phyloP scores from a whole-genome alignment of 2,797 vertebrate species.

The Scarus forsteni region DNA sequence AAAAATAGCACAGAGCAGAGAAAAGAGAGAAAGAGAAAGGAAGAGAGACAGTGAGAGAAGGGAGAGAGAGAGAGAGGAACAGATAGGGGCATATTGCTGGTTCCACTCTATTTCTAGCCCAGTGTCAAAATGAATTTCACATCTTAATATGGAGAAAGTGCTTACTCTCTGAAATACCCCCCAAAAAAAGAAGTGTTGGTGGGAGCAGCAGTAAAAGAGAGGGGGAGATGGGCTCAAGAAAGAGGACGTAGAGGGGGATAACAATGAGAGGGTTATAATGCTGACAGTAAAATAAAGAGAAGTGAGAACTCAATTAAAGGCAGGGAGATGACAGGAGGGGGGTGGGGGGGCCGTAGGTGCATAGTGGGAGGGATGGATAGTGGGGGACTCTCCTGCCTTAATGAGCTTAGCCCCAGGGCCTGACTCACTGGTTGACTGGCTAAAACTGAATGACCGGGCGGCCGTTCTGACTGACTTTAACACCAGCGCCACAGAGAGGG shows the following conservation, averaged over 20 bases:
- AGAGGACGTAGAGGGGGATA: slow-evolving; percentile 66
- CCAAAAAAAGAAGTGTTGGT: slow-evolving; percentile 68
- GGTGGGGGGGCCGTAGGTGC: slow-evolving; percentile 88
- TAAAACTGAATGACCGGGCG: slow-evolving; percentile 63
- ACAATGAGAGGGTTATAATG: slow-evolving; percentile 80
- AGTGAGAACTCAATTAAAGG: slow-evolving; percentile 90
- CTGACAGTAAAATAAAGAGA: slow-evolving; percentile 90
- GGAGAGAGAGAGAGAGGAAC: slow-evolving; percentile 33
- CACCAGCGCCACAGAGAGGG: slow-evolving; percentile 19
- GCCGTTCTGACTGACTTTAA: slow-evolving; percentile 48
- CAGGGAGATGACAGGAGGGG: slow-evolving; percentile 88
- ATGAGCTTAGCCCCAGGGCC: slow-evolving; percentile 81
- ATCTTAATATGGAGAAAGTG: slow-evolving; percentile 92
- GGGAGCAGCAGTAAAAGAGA: slow-evolving; percentile 61
- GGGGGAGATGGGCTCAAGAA: slow-evolving; percentile 61
- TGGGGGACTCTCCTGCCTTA: slow-evolving; percentile 86
- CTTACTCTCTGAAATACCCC: slow-evolving; percentile 89
- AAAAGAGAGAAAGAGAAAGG: slow-evolving; percentile 8
- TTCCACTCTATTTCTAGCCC: slow-evolving; percentile 82
- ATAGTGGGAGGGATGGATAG: slow-evolving; percentile 86
- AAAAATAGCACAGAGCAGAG: slow-evolving; percentile 17
- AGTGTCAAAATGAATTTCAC: slow-evolving; percentile 88
- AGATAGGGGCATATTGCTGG: slow-evolving; percentile 73
- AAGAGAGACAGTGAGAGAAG: slow-evolving; percentile 12
- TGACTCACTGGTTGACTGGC: slow-evolving; percentile 66